phyloP scores from a whole-genome alignment of 1,140 invertebrate species.

The Pseudomyrmex flavicornis region DNA sequence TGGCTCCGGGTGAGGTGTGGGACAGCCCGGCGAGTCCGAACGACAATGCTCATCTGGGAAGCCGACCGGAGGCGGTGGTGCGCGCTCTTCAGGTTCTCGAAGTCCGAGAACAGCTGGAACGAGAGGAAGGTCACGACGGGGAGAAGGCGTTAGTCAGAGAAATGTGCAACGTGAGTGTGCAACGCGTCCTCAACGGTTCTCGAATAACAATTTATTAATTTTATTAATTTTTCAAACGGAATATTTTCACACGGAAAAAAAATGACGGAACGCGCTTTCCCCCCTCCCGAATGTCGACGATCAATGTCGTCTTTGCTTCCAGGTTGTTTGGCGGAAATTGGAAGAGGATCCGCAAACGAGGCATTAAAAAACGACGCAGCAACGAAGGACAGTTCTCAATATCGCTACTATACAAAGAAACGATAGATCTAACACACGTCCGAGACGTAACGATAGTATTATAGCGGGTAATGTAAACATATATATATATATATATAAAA shows the following conservation, averaged over 20 bases:
- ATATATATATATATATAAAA: constrained; percentile 55
- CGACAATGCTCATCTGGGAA: constrained; percentile 82
- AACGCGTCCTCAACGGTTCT: not conserved
- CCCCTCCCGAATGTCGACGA: not conserved
- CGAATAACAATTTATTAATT: not conserved
- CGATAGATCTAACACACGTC: constrained; percentile 3
- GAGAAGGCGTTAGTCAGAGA: constrained; percentile 97
- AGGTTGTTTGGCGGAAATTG: constrained; percentile 90
- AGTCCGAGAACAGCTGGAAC: constrained; percentile 94
- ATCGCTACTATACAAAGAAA: constrained; percentile 52
- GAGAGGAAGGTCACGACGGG: constrained; percentile 93
- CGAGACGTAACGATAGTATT: constrained; percentile 61
- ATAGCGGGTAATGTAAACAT: constrained; percentile 61
- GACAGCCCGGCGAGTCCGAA: constrained; percentile 81
- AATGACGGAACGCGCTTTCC: not conserved
- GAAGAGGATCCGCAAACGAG: constrained; percentile 88
- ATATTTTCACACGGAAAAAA: not conserved
- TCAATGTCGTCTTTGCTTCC: constrained; percentile 62
- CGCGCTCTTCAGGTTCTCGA: constrained; percentile 95
- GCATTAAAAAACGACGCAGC: constrained; percentile 79
- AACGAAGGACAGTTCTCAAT: constrained; percentile 55
- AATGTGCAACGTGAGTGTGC: constrained; percentile 96
- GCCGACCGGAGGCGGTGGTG: constrained; percentile 94
- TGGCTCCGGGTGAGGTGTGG: constrained; percentile 80
- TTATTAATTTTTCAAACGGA: not conserved